These are phyloP conservation scores for Nannospalax galili DNA, from an alignment of 2,113 vertebrate genomes.

Conservation along the genomic window DNA sequence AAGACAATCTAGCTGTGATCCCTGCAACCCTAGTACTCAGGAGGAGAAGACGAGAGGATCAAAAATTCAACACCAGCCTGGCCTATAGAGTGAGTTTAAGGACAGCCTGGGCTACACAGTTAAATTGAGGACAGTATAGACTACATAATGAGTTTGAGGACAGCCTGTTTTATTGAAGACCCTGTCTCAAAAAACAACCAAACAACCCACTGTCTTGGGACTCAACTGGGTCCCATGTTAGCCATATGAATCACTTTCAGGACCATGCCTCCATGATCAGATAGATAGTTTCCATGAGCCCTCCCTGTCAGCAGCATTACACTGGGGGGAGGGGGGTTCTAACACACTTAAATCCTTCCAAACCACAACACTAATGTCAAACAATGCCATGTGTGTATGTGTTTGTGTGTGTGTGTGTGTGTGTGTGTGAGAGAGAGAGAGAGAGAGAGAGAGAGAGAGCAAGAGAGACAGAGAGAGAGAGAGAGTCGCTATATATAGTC, in stretches of 20 bases:
- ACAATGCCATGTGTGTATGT: too few species aligned
- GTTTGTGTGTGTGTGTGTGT: too few species aligned
- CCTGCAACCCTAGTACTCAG: not conserved
- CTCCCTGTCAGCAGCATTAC: not conserved
- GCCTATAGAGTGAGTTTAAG: not conserved
- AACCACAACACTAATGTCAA: not conserved
- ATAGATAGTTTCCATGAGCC: not conserved
- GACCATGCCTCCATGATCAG: not conserved
- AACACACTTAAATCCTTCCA: not conserved
- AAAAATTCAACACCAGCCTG: not conserved
- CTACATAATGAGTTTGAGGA: not conserved
- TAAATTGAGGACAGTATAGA: too few species aligned
- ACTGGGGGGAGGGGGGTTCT: not conserved
- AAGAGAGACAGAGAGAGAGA: too few species aligned
- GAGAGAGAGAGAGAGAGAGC: too few species aligned
- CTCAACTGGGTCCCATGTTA: not conserved
- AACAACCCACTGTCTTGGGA: not conserved
- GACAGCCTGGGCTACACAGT: not conserved
- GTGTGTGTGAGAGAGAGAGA: too few species aligned
- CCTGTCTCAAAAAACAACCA: too few species aligned
- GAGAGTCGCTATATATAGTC: too few species aligned
- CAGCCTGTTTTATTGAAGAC: too few species aligned
- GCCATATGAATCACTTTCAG: not conserved
- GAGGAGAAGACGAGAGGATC: too few species aligned
- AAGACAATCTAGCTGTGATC: not conserved